phyloP scores from a whole-genome alignment of 2,113 vertebrate species.

The Lutjanus erythropterus region DNA sequence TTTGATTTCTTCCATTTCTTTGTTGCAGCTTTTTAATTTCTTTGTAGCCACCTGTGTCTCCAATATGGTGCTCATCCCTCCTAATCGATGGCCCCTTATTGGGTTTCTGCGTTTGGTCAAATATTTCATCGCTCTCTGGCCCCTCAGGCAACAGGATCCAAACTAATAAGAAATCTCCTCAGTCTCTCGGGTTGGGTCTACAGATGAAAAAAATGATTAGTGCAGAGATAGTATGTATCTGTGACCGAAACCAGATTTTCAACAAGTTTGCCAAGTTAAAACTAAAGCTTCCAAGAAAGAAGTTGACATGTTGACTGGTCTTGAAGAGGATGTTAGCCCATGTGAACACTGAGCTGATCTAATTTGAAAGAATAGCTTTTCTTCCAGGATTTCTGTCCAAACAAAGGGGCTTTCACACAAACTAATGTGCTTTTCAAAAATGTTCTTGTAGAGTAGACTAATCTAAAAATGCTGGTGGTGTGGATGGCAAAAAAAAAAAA shows the following conservation, averaged over 20 bases:
- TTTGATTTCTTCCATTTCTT: slow-evolving; percentile 73
- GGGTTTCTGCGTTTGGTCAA: slow-evolving; percentile 84
- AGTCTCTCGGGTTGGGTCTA: slow-evolving; percentile 70
- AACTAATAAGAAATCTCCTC: slow-evolving; percentile 84
- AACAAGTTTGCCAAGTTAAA: slow-evolving; percentile 67
- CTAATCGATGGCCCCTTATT: slow-evolving; percentile 87
- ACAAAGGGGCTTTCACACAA: neutral
- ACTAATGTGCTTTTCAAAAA: neutral
- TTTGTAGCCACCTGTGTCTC: slow-evolving; percentile 80
- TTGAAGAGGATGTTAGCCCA: slow-evolving; percentile 7
- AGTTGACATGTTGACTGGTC: slow-evolving; percentile 28
- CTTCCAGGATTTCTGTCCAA: neutral
- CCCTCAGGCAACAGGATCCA: slow-evolving; percentile 80
- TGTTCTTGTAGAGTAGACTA: neutral
- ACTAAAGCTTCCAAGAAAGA: slow-evolving; percentile 46
- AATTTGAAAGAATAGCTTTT: neutral
- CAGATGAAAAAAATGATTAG: slow-evolving; percentile 80
- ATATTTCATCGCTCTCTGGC: slow-evolving; percentile 78
- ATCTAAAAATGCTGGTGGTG: neutral
- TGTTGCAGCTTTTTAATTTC: slow-evolving; percentile 81
- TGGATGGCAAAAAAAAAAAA: neutral
- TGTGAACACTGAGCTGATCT: neutral
- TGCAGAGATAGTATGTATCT: slow-evolving; percentile 67
- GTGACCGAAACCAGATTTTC: slow-evolving; percentile 72
- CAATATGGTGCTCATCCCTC: slow-evolving; percentile 81